phyloP scores from a whole-genome alignment of 2,888 invertebrate species.

The Eupeodes luniger region DNA sequence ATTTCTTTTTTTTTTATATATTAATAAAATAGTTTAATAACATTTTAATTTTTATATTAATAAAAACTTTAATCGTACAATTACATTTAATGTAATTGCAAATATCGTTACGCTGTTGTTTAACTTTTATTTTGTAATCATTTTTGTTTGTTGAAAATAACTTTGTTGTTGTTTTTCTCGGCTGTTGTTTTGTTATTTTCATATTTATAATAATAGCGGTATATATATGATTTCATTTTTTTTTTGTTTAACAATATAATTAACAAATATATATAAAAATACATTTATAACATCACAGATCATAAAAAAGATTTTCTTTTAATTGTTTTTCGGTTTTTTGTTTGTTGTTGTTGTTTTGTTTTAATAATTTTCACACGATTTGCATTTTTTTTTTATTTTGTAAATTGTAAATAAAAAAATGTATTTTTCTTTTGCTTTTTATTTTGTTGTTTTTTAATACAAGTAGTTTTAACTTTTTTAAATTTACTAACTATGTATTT shows the following conservation, averaged over 20 bases:
- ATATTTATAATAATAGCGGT: slow-evolving; percentile 73
- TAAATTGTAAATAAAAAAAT: slow-evolving; percentile 76
- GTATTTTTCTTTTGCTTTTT: slow-evolving; percentile 17
- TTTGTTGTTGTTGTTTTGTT: too few species aligned
- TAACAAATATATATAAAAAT: slow-evolving; percentile 80
- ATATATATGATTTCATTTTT: slow-evolving; percentile 70
- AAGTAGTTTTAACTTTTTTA: neutral
- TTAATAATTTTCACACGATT: slow-evolving; percentile 57
- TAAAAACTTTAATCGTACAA: slow-evolving; percentile 59
- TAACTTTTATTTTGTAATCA: slow-evolving; percentile 35
- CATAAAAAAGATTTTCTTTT: slow-evolving; percentile 78
- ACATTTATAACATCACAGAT: slow-evolving; percentile 80
- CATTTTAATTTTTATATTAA: slow-evolving; percentile 58
- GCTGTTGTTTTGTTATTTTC: slow-evolving; percentile 64
- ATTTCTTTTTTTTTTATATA: slow-evolving; percentile 64
- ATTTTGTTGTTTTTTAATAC: slow-evolving; percentile 37
- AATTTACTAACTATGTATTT: slow-evolving; percentile 28
- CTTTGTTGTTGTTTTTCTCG: slow-evolving; percentile 51
- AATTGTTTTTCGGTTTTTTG: slow-evolving; percentile 60
- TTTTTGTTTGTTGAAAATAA: slow-evolving; percentile 69
- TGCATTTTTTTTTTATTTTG: slow-evolving; percentile 56
- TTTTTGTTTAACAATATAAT: slow-evolving; percentile 78
- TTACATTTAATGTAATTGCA: slow-evolving; percentile 69
- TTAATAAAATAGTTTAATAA: slow-evolving; percentile 76
- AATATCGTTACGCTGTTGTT: slow-evolving; percentile 54